Conservation (phyloP, 2,888 invertebrate genomes). For the Ormyrus nitidulus region DNA sequence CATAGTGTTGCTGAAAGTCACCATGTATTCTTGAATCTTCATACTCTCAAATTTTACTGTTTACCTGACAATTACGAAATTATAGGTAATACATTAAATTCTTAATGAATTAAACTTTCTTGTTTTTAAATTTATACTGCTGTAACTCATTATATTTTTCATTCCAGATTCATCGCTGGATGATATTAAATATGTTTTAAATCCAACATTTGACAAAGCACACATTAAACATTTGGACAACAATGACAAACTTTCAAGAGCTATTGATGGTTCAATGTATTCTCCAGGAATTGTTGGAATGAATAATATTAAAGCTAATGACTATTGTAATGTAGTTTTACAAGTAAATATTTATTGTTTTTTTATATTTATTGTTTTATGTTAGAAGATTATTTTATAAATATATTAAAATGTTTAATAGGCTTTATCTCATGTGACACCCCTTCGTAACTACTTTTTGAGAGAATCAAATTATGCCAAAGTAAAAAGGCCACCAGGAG, state of each 20-base stretch:
- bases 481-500: conserved; percentile 95
- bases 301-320: conserved; percentile 99
- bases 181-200: conserved; percentile 98
- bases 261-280: conserved; percentile 97
- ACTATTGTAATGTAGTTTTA: conserved; percentile 99
- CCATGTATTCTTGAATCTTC: conserved; percentile 97
- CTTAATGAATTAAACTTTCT: conserved; percentile 19
- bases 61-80: conserved; percentile 99
- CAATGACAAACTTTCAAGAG: conserved; percentile 91
- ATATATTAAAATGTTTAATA: conserved; percentile 71
- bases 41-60: conserved; percentile 98
- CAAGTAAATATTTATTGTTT: conserved; percentile 80
- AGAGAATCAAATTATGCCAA: conserved; percentile 94
- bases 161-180: conserved; percentile 92
- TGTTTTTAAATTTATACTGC: conserved; percentile 1
- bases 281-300: conserved; percentile 98
- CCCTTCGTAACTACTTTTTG: conserved; percentile 95
- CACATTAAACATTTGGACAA: conserved; percentile 90
- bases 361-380: neutral
- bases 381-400: neutral
- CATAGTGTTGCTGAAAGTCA: conserved; percentile 99
- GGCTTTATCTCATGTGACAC: conserved; percentile 96
- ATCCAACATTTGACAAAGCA: conserved; percentile 93
- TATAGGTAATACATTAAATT: conserved; percentile 82
- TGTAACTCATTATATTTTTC: conserved; percentile 24